Evolutionary conservation across 1,140 invertebrate genomes (phyloP).

Genomic region (Notospermus geniculatus): DNA sequence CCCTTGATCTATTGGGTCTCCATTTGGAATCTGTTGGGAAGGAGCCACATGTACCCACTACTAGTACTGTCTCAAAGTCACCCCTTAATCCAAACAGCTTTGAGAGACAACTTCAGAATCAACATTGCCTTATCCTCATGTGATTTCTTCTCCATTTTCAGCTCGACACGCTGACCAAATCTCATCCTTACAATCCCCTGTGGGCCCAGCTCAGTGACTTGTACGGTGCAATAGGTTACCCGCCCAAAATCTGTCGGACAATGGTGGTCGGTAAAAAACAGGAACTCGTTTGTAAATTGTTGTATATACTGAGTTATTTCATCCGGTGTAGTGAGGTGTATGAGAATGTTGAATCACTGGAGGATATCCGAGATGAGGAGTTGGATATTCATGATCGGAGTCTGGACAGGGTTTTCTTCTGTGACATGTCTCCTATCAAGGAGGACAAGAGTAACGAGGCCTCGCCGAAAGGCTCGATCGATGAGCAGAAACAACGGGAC

Average conservation of each 20-base stretch:
- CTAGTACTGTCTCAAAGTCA: too few relatives aligned
- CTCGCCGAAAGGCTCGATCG: background rate
- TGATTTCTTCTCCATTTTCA: slow-evolving; percentile 24
- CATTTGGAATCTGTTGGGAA: too few relatives aligned
- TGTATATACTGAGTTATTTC: slow-evolving; percentile 74
- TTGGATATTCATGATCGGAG: too few relatives aligned
- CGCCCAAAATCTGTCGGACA: slow-evolving; percentile 72
- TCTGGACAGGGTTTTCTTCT: background rate
- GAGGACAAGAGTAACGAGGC: background rate
- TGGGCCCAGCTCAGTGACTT: slow-evolving; percentile 79
- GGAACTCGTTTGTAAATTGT: slow-evolving; percentile 62
- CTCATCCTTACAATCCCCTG: slow-evolving; percentile 69
- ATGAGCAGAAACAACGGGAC: too few relatives aligned
- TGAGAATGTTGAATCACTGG: slow-evolving; percentile 36
- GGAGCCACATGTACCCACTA: too few relatives aligned
- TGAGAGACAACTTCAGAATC: background rate
- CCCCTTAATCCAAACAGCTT: too few relatives aligned
- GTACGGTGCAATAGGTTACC: slow-evolving; percentile 77
- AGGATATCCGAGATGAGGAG: too few relatives aligned
- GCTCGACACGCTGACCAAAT: slow-evolving; percentile 54
- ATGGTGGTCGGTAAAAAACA: slow-evolving; percentile 70
- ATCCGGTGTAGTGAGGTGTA: slow-evolving; percentile 73
- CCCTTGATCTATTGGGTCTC: too few relatives aligned
- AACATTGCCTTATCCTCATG: background rate
- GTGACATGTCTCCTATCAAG: slow-evolving; percentile 1